phyloP scores from a whole-genome alignment of 2,113 vertebrate species.

The Chionis minor region DNA sequence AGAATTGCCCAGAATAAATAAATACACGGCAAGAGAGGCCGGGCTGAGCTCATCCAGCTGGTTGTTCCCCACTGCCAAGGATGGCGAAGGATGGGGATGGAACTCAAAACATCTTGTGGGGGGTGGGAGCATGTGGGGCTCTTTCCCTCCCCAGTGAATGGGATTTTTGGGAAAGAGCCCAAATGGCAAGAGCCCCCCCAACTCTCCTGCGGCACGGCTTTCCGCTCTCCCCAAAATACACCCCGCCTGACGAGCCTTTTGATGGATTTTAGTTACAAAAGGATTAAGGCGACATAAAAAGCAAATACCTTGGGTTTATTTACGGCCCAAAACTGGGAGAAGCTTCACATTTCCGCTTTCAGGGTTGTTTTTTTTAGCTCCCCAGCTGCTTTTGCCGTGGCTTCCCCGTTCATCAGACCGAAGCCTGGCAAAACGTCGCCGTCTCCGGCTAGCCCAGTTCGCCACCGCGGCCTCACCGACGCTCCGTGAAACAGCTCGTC shows the following conservation, averaged over 20 bases:
- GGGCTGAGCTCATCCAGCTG: not conserved
- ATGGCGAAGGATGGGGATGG: not conserved
- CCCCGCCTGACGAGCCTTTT: fast-evolving
- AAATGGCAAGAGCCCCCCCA: fast-evolving
- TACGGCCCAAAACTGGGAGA: fast-evolving
- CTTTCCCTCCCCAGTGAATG: not conserved
- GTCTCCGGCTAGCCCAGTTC: fast-evolving
- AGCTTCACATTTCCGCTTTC: not conserved
- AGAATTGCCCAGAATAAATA: conserved; percentile 25
- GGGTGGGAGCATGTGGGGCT: not conserved
- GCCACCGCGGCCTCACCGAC: not conserved
- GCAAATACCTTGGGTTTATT: not conserved
- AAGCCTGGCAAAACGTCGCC: fast-evolving
- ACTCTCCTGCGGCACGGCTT: not conserved
- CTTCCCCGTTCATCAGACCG: fast-evolving
- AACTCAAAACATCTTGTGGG: not conserved
- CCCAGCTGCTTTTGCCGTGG: not conserved
- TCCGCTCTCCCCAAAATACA: not conserved
- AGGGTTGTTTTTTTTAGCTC: not conserved
- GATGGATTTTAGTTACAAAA: not conserved
- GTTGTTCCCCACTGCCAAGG: not conserved
- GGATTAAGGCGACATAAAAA: not conserved
- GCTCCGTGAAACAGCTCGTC: not conserved
- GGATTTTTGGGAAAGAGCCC: not conserved
- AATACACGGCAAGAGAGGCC: not conserved